Evolutionary conservation across 1,140 invertebrate species (phyloP).

Genomic region (Trinorchestia longiramus): DNA sequence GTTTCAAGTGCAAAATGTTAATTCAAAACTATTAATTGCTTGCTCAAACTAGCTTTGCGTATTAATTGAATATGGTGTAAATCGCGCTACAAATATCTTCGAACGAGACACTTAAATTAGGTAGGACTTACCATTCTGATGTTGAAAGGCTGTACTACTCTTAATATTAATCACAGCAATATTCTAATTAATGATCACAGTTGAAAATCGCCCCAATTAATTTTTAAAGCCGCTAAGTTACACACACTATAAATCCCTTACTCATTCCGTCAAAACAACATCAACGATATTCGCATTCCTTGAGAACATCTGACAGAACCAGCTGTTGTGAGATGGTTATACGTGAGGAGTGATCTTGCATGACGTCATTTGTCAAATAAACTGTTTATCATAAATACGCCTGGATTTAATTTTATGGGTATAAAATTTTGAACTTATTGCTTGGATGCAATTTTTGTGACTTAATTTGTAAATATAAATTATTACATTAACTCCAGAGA

Average conservation of each 20-base stretch:
- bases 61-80: not conserved
- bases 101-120: not conserved
- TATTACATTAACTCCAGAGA: no score
- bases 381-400: not conserved
- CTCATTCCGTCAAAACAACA: not conserved
- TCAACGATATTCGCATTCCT: not conserved
- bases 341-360: constrained; percentile 50
- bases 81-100: not conserved
- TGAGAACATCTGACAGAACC: not conserved
- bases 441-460: no score
- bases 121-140: not conserved
- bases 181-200: not conserved
- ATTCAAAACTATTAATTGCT: not conserved
- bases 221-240: not conserved
- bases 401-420: no score
- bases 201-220: not conserved
- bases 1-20: no score
- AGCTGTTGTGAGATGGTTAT: constrained; percentile 37
- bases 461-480: no score
- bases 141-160: not conserved
- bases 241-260: not conserved
- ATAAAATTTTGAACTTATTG: no score
- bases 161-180: constrained; percentile 1
- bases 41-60: not conserved
- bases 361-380: not conserved